Conservation (phyloP, 2,797 vertebrate species). For the Aeoliscus strigatus region DNA sequence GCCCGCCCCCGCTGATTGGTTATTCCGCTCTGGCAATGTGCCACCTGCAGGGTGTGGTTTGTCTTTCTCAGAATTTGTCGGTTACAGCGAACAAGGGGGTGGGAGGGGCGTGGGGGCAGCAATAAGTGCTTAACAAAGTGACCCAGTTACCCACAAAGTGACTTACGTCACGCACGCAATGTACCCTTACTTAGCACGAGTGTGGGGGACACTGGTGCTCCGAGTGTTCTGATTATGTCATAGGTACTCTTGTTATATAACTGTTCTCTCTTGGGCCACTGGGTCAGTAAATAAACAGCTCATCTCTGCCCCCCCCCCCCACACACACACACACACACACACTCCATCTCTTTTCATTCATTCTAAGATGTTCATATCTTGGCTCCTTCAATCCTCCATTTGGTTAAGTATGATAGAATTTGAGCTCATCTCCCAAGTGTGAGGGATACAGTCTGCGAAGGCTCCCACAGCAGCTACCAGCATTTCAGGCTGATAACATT, state of each 20-base stretch:
- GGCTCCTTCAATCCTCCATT: slow-evolving; percentile 10
- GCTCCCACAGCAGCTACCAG: slow-evolving; percentile 49
- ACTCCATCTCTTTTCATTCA: slow-evolving; percentile 54
- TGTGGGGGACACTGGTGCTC: slow-evolving; percentile 20
- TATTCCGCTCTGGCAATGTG: slow-evolving; percentile 43
- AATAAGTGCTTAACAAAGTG: slow-evolving; percentile 69
- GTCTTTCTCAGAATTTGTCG: slow-evolving; percentile 64
- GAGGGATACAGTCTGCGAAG: slow-evolving; percentile 47
- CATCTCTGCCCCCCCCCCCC: slow-evolving; percentile 40
- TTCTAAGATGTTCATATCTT: slow-evolving; percentile 16
- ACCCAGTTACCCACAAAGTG: slow-evolving; percentile 75
- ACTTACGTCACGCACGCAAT: slow-evolving; percentile 68
- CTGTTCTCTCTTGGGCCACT: slow-evolving; percentile 71
- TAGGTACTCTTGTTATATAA: slow-evolving; percentile 79
- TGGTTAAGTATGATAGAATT: slow-evolving; percentile 18
- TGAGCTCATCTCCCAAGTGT: slow-evolving; percentile 30
- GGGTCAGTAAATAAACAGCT: slow-evolving; percentile 74
- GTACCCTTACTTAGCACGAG: slow-evolving; percentile 60
- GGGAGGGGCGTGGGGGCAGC: slow-evolving; percentile 4
- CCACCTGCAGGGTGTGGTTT: slow-evolving; percentile 53
- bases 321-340: slow-evolving; percentile 17
- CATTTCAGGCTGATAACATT: slow-evolving; percentile 71
- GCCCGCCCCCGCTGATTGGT: slow-evolving; percentile 39
- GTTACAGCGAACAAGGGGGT: slow-evolving; percentile 16
- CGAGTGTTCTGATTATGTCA: slow-evolving; percentile 77